Evolutionary conservation across 2,888 invertebrate genomes (phyloP), one percentile per base, ranked within the genome.

Genomic region (Drosophila tanythrix): DNA sequence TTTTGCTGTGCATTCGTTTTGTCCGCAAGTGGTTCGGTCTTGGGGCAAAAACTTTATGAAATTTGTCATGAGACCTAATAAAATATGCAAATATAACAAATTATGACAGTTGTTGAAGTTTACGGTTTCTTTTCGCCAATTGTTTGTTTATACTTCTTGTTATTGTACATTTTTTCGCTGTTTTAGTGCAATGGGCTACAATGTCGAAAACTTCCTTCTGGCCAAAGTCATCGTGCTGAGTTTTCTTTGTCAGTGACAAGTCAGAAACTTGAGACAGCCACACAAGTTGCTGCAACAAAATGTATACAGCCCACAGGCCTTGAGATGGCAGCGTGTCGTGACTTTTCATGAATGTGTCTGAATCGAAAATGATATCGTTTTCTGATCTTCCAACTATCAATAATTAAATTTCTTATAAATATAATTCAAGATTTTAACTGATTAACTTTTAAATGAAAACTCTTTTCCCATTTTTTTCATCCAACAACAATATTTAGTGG

Each of bases 11-110:
- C 56, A 65, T 72, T 78, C 76, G 59, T 65, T 82, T 68, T 76
- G 70, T 56, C 84, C 67, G 72, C 87, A 83, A 81, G 67, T 81
- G 78, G 58, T 55, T 70, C 43, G 63, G 61, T 64, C 65, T 63
- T 65, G 40, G 27, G 38, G 31, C 76, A 40, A 59, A 72, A 63
- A 57, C 77, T 69, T 70, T 71, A 64, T 65, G 21, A 74, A 82
- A 90, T 87, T 90, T 87, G 82, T 87, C 89, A 86, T 71, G 55
- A 67, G 57, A 70, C 70, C 70, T 69, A 79, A 87, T 90, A 87
- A 90, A 87, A 87, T 82, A 87, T 87, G 87, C 55, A 87, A 89
- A 90, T 87, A 73, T 80, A 27, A 46, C 46, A 46, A 46, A 63
- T 66, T 85, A 57, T 65, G 88, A 83, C 90, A 79, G 75, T 74